Conservation (phyloP, 2,797 vertebrate genomes). For the Melanotaenia trifasciata region DNA sequence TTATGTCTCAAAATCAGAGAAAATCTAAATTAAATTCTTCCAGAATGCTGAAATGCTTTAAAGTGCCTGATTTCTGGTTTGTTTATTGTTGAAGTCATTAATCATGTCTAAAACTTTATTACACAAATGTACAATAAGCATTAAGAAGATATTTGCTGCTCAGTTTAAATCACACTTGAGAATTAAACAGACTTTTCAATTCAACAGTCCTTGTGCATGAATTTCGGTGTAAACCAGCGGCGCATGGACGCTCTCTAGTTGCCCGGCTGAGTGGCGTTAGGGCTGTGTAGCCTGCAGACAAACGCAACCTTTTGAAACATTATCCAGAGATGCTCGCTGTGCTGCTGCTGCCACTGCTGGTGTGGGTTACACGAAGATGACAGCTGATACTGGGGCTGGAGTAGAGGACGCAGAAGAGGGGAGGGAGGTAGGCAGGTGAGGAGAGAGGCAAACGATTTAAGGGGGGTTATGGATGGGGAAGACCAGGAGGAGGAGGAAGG, state of each 20-base stretch:
- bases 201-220: background rate
- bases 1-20: background rate
- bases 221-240: constrained; percentile 8
- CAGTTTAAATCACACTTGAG: background rate
- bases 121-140: background rate
- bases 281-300: constrained; percentile 37
- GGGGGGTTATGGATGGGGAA: constrained; percentile 69
- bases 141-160: too few relatives aligned
- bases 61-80: background rate
- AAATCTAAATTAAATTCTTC: background rate
- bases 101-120: background rate
- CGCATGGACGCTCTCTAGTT: background rate
- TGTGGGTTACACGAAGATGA: constrained; percentile 77
- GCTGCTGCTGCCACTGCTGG: constrained; percentile 69
- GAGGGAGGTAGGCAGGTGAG: constrained; percentile 43
- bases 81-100: background rate
- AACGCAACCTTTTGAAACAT: constrained; percentile 69
- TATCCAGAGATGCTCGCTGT: constrained; percentile 64
- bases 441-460: constrained; percentile 42
- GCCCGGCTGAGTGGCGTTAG: background rate
- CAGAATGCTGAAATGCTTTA: background rate
- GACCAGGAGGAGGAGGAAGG: constrained; percentile 41
- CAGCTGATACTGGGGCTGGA: constrained; percentile 62
- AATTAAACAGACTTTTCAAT: background rate
- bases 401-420: constrained; percentile 49